These are phyloP conservation scores for Hippolais icterina DNA, from an alignment of 2,113 vertebrate species.

Conservation along the genomic window DNA sequence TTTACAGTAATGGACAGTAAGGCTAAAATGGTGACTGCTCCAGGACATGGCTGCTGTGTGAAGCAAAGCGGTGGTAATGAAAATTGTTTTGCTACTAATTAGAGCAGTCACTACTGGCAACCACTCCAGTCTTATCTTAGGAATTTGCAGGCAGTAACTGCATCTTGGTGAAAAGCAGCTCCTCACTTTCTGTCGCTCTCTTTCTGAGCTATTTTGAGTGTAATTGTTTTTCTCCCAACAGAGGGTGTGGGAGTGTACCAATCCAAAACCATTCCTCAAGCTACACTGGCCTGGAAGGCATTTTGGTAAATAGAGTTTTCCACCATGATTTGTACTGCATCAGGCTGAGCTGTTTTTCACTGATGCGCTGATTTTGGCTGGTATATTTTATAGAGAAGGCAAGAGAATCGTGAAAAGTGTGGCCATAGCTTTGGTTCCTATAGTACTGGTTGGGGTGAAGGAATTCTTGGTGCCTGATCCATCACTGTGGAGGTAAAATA, in stretches of 20 bases:
- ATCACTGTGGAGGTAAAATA: neutral
- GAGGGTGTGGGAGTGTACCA: neutral
- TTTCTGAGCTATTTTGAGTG: neutral
- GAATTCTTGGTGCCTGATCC: neutral
- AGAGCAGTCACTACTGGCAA: slow-evolving; percentile 41
- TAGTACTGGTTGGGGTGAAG: neutral
- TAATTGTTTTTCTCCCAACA: neutral
- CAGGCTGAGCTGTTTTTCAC: neutral
- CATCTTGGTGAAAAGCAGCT: slow-evolving; percentile 20
- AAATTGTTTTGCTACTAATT: slow-evolving; percentile 37
- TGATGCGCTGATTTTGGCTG: neutral
- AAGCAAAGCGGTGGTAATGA: neutral
- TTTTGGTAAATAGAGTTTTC: neutral
- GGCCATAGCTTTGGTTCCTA: neutral
- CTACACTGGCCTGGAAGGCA: neutral
- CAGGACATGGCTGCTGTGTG: neutral
- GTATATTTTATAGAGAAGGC: neutral
- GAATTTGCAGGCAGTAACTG: neutral
- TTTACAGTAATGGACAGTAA: neutral
- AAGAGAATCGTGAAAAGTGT: neutral
- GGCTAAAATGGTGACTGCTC: neutral
- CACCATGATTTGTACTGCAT: neutral
- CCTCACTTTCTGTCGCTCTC: neutral
- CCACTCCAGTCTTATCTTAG: neutral
- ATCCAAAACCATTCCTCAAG: neutral